These are phyloP conservation scores for Orchestia grillus DNA, from an alignment of 1,140 invertebrate genomes.

Conservation along the genomic window DNA sequence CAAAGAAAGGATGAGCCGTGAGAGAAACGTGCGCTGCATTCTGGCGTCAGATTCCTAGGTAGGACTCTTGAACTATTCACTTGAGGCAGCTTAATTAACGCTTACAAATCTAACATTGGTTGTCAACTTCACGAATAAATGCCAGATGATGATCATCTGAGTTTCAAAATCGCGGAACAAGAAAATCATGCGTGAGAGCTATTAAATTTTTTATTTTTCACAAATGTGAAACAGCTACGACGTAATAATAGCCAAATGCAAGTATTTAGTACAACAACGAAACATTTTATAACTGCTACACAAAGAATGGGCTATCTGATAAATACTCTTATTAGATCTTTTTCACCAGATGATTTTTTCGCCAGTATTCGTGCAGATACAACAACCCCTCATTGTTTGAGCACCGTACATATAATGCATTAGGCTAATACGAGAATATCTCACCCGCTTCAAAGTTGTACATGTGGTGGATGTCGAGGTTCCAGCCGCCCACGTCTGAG, in stretches of 20 bases:
- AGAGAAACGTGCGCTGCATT: not conserved
- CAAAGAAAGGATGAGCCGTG: not conserved
- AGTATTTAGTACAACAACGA: not conserved
- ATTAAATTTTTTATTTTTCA: not conserved
- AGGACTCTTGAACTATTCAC: not conserved
- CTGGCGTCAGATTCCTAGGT: not conserved
- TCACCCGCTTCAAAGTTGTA: conserved; percentile 92
- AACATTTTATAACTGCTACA: not conserved
- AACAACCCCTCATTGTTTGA: not conserved
- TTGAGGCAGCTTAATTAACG: not conserved
- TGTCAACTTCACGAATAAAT: not conserved
- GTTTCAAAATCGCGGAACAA: not conserved
- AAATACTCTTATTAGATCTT: too few species aligned
- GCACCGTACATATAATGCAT: not conserved
- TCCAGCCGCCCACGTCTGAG: conserved; percentile 97
- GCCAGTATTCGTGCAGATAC: too few species aligned
- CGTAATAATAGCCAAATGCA: not conserved
- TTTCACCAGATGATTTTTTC: too few species aligned
- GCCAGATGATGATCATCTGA: not conserved
- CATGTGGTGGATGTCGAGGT: conserved; percentile 96
- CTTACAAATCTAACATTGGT: not conserved
- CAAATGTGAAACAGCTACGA: not conserved
- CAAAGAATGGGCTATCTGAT: too few species aligned
- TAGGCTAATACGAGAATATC: not conserved
- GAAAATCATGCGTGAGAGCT: not conserved